phyloP scores from a whole-genome alignment of 2,888 invertebrate genomes.

The Mythimna albipuncta region DNA sequence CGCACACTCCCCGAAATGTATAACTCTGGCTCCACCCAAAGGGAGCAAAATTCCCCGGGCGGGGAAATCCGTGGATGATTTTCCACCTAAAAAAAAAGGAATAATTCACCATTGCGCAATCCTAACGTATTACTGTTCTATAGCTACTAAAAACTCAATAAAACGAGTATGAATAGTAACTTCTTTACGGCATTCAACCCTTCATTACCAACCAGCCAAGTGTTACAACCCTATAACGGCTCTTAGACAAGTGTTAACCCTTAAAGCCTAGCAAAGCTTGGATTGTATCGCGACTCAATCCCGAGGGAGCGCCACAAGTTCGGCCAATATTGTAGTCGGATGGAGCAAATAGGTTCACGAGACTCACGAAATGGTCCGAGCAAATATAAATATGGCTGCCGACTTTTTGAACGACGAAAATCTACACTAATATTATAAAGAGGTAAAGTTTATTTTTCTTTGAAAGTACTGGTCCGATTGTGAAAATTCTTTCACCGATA shows the following conservation, averaged over 20 bases:
- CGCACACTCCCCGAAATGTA: too few species aligned
- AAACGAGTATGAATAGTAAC: background rate
- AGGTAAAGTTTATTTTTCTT: too few species aligned
- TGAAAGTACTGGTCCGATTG: too few species aligned
- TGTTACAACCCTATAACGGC: conserved; percentile 34
- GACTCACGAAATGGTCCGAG: conserved; percentile 30
- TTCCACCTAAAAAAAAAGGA: too few species aligned
- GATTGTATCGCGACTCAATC: conserved; percentile 35
- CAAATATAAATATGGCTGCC: conserved; percentile 27
- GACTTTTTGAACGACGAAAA: background rate
- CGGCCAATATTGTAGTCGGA: conserved; percentile 25
- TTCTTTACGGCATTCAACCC: conserved; percentile 9
- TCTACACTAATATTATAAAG: too few species aligned
- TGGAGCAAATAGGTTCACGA: conserved; percentile 21
- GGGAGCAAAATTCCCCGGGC: too few species aligned
- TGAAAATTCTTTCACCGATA: too few species aligned
- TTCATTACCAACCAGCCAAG: conserved; percentile 25
- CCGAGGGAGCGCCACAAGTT: conserved; percentile 29
- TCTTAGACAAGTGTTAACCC: conserved; percentile 41
- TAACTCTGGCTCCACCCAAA: too few species aligned
- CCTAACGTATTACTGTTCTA: too few species aligned
- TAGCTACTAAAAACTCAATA: background rate
- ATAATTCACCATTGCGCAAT: too few species aligned
- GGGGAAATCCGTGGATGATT: too few species aligned
- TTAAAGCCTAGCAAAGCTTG: conserved; percentile 26